These are phyloP conservation scores for Agrochola litura DNA, from an alignment of 2,888 invertebrate species.

Conservation along the genomic window DNA sequence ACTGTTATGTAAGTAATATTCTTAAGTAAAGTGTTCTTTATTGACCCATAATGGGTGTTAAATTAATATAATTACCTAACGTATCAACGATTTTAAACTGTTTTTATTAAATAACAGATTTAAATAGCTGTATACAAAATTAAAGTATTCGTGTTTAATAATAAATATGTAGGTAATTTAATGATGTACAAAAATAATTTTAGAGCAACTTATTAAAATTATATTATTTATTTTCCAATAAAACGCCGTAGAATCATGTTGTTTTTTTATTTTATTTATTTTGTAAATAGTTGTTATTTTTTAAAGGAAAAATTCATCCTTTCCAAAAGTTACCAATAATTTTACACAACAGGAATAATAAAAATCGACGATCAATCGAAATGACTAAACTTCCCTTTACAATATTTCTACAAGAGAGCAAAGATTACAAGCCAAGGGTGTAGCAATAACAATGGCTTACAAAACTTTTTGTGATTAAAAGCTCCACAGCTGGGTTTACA, in stretches of 20 bases:
- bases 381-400: neutral
- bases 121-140: neutral
- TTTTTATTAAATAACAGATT: neutral
- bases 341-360: neutral
- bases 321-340: neutral
- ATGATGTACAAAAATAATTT: slow-evolving; percentile 31
- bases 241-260: neutral
- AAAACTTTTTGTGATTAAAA: neutral
- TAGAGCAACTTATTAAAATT: neutral
- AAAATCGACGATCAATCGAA: neutral
- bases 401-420: neutral
- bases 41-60: neutral
- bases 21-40: neutral
- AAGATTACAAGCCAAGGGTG: neutral
- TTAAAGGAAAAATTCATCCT: too few species aligned
- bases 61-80: neutral
- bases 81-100: too few species aligned
- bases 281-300: neutral
- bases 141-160: neutral
- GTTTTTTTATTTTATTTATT: slow-evolving; percentile 3
- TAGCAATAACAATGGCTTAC: neutral
- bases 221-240: slow-evolving; percentile 23
- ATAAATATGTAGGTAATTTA: neutral
- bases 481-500: neutral
- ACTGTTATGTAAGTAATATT: neutral